Conservation (phyloP, 1,140 invertebrate genomes). For the Drosophila tristis region DNA sequence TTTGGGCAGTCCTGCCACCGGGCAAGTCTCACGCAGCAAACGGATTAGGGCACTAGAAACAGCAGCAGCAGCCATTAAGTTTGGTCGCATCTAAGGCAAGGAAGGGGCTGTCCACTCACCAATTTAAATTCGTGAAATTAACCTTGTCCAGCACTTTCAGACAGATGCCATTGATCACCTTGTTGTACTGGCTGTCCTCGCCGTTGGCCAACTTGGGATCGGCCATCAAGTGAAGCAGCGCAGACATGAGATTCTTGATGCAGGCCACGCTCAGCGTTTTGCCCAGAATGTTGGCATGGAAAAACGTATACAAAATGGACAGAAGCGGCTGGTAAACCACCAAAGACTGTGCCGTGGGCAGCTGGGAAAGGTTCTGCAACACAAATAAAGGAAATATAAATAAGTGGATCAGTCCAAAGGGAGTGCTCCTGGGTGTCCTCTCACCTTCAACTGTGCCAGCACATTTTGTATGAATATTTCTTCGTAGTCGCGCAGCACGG, state of each 20-base stretch:
- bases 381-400: background rate
- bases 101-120: slow-evolving; percentile 44
- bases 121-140: slow-evolving; percentile 83
- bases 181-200: slow-evolving; percentile 82
- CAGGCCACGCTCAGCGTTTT: slow-evolving; percentile 76
- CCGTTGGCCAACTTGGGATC: slow-evolving; percentile 78
- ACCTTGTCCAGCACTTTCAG: slow-evolving; percentile 80
- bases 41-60: slow-evolving; percentile 89
- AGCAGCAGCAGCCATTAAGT: no score
- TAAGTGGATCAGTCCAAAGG: background rate
- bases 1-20: slow-evolving; percentile 87
- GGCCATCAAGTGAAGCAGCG: slow-evolving; percentile 77
- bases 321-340: slow-evolving; percentile 93
- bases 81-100: background rate
- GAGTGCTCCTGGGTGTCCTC: background rate
- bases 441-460: slow-evolving; percentile 79
- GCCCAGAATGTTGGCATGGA: slow-evolving; percentile 91
- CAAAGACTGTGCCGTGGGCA: slow-evolving; percentile 93
- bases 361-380: slow-evolving; percentile 86
- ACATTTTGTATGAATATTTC: slow-evolving; percentile 84
- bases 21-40: slow-evolving; percentile 90
- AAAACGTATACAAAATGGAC: slow-evolving; percentile 93
- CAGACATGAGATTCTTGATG: slow-evolving; percentile 82
- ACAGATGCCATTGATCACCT: slow-evolving; percentile 83
- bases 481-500: slow-evolving; percentile 81